Conservation (phyloP, 2,797 vertebrate genomes). For the Mastacembelus armatus region DNA sequence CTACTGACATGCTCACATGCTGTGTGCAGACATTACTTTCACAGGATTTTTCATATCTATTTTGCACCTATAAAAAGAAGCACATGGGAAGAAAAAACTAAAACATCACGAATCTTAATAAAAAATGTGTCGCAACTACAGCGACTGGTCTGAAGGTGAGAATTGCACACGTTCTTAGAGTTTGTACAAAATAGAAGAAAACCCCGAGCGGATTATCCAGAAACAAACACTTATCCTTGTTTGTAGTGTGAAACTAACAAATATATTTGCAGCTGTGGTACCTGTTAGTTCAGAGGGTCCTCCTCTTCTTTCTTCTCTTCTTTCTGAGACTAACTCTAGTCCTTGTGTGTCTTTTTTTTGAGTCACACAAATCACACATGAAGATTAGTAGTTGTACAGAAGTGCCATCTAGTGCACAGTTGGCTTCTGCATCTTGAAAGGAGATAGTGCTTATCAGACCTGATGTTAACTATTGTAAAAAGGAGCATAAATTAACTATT, state of each 20-base stretch:
- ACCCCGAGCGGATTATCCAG: background rate
- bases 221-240: slow-evolving; percentile 3
- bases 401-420: slow-evolving; percentile 64
- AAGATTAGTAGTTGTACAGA: slow-evolving; percentile 10
- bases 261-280: slow-evolving; percentile 24
- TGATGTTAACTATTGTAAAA: background rate
- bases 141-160: slow-evolving; percentile 25
- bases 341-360: slow-evolving; percentile 8
- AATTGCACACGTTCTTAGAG: slow-evolving; percentile 39
- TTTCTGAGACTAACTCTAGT: slow-evolving; percentile 2
- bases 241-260: slow-evolving; percentile 1
- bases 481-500: too few species aligned
- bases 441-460: background rate
- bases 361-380: slow-evolving; percentile 18
- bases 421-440: slow-evolving; percentile 12
- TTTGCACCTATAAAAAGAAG: slow-evolving; percentile 16
- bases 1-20: slow-evolving; percentile 26
- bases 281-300: slow-evolving; percentile 30
- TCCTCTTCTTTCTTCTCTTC: slow-evolving; percentile 27
- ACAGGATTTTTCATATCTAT: slow-evolving; percentile 14
- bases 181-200: background rate
- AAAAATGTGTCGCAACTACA: background rate
- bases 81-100: background rate
- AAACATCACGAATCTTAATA: background rate
- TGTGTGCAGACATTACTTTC: slow-evolving; percentile 34